These are phyloP conservation scores for Siniperca chuatsi DNA, from an alignment of 2,113 vertebrate genomes.

Conservation along the genomic window DNA sequence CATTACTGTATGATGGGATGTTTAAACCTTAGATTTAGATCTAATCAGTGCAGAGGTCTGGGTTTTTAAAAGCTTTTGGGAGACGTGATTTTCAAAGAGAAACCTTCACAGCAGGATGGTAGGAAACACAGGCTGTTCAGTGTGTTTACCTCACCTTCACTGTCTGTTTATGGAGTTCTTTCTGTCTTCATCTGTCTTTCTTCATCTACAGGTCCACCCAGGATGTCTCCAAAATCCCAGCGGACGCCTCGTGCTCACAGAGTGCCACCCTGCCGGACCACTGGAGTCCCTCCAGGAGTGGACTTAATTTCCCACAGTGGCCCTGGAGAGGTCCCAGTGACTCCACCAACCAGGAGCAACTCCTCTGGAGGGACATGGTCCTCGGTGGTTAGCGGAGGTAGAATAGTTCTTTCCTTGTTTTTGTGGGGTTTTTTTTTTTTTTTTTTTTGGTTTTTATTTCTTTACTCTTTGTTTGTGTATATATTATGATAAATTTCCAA, in stretches of 20 bases:
- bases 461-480: background rate
- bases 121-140: background rate
- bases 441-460: background rate
- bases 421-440: background rate
- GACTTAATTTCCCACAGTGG: constrained; percentile 94
- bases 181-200: constrained; percentile 24
- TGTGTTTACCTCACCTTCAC: background rate
- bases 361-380: constrained; percentile 98
- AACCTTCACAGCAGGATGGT: constrained; percentile 10
- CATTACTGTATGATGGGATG: constrained; percentile 17
- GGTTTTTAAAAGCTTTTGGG: constrained; percentile 20
- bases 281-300: constrained; percentile 89
- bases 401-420: constrained; percentile 27
- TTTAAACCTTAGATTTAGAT: constrained; percentile 21
- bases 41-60: background rate
- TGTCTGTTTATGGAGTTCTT: constrained; percentile 2
- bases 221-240: constrained; percentile 99
- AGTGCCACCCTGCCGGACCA: constrained; percentile 90
- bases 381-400: constrained; percentile 98
- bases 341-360: constrained; percentile 89
- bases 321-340: constrained; percentile 88
- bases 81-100: constrained; percentile 22
- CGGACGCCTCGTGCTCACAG: constrained; percentile 95
- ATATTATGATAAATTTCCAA: background rate
- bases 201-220: constrained; percentile 89